Evolutionary conservation across 2,888 invertebrate genomes (phyloP).

Genomic region (Lasioglossum malachurum): DNA sequence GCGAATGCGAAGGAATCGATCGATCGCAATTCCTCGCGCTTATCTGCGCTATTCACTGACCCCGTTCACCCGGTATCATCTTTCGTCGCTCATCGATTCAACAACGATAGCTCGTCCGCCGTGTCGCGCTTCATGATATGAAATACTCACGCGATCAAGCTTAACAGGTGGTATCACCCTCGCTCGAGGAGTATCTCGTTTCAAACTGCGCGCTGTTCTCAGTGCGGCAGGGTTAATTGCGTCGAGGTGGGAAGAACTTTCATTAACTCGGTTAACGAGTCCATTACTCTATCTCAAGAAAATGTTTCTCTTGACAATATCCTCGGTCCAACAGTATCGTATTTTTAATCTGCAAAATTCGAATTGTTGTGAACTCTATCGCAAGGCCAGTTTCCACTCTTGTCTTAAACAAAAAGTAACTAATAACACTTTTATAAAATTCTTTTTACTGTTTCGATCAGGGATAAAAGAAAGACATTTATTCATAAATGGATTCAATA

Average conservation of each 20-base stretch:
- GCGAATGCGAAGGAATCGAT: conserved; percentile 27
- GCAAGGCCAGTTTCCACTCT: background rate
- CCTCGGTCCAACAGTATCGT: background rate
- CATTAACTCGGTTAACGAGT: conserved; percentile 53
- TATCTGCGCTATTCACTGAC: conserved; percentile 48
- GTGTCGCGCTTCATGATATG: conserved; percentile 23
- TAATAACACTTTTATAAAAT: no score
- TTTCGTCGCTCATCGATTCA: conserved; percentile 56
- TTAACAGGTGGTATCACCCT: conserved; percentile 64
- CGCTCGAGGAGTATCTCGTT: conserved; percentile 58
- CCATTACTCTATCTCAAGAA: conserved; percentile 42
- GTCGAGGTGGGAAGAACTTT: conserved; percentile 50
- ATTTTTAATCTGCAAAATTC: background rate
- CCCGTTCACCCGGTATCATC: conserved; percentile 43
- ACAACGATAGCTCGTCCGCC: conserved; percentile 42
- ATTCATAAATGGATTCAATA: no score
- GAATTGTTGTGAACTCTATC: no score
- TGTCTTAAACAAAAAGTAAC: no score
- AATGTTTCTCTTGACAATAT: conserved; percentile 34
- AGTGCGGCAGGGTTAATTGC: conserved; percentile 55
- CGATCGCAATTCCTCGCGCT: conserved; percentile 26
- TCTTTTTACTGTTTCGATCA: no score
- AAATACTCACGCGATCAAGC: conserved; percentile 50
- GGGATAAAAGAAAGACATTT: no score
- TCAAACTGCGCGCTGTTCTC: conserved; percentile 58